Evolutionary conservation across 2,888 invertebrate species (phyloP).

Genomic region (Volucella bombylans): DNA sequence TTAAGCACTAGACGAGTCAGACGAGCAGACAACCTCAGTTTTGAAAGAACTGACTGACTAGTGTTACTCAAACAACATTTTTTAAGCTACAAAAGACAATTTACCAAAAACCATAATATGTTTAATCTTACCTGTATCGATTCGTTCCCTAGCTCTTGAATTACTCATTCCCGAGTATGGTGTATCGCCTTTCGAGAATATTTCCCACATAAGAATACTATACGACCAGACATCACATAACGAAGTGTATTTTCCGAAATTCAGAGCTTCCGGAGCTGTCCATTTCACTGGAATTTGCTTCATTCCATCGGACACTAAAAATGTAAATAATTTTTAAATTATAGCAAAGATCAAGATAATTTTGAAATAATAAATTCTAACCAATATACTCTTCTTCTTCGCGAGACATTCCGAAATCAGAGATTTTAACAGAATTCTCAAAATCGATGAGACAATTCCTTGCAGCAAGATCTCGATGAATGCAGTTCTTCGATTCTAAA

Average conservation of each 20-base stretch:
- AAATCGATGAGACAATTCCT: conserved; percentile 91
- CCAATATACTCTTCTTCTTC: conserved; percentile 97
- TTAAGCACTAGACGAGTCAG: too few species aligned
- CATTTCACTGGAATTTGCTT: conserved; percentile 99
- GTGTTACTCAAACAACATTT: too few species aligned
- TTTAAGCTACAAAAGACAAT: too few species aligned
- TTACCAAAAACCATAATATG: not conserved
- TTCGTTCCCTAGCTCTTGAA: conserved; percentile 95
- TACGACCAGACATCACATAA: conserved; percentile 99
- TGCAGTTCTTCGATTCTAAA: conserved; percentile 96
- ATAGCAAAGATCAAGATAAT: not conserved
- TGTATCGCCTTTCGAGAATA: conserved; percentile 95
- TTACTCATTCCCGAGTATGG: conserved; percentile 97
- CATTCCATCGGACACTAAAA: conserved; percentile 95
- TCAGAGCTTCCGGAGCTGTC: conserved; percentile 98
- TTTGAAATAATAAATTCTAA: conserved; percentile 62
- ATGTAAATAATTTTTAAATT: not conserved
- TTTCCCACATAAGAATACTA: conserved; percentile 97
- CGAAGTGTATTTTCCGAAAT: conserved; percentile 97
- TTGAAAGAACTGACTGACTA: too few species aligned
- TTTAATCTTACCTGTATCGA: conserved; percentile 89
- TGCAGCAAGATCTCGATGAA: conserved; percentile 97
- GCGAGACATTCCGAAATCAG: conserved; percentile 98
- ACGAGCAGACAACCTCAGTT: too few species aligned
- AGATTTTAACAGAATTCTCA: conserved; percentile 95